Evolutionary conservation across 2,797 vertebrate species (phyloP).

Genomic region (Sebastes trivittatus): DNA sequence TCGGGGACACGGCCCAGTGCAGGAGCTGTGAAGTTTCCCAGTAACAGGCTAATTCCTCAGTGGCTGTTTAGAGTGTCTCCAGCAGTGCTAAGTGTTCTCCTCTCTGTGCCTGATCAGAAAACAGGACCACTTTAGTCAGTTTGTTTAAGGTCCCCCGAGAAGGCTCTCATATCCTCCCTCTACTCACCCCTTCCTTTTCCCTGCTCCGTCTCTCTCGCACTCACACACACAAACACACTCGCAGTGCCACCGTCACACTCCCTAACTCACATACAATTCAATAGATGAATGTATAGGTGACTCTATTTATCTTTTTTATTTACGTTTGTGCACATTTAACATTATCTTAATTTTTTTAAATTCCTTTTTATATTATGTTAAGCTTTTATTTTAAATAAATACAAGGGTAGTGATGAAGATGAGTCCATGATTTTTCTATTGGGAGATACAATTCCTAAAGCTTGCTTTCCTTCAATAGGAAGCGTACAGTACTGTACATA

Average conservation of each 20-base stretch:
- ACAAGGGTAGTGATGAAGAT: background rate
- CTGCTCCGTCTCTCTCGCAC: conserved; percentile 24
- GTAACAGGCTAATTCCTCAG: conserved; percentile 79
- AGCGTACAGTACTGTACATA: background rate
- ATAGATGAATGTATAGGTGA: background rate
- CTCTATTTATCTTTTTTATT: background rate
- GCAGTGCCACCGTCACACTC: background rate
- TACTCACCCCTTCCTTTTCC: conserved; percentile 51
- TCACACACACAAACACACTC: background rate
- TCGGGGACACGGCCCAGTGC: conserved; percentile 63
- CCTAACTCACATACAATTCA: background rate
- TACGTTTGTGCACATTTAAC: background rate
- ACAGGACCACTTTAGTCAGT: conserved; percentile 81
- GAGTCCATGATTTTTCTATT: background rate
- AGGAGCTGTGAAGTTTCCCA: conserved; percentile 74
- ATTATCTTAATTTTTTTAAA: background rate
- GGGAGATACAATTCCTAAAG: background rate
- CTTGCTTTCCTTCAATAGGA: background rate
- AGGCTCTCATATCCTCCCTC: conserved; percentile 74
- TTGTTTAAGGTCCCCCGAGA: conserved; percentile 81
- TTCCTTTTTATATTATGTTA: background rate
- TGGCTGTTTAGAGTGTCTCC: conserved; percentile 81
- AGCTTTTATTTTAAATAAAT: background rate
- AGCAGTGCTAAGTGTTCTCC: conserved; percentile 80
- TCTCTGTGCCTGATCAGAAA: conserved; percentile 81